These are phyloP conservation scores for Lycopodina hypogea DNA, from an alignment of 37 sponge, comb jelly and placozoan genomes.

Conservation along the genomic window DNA sequence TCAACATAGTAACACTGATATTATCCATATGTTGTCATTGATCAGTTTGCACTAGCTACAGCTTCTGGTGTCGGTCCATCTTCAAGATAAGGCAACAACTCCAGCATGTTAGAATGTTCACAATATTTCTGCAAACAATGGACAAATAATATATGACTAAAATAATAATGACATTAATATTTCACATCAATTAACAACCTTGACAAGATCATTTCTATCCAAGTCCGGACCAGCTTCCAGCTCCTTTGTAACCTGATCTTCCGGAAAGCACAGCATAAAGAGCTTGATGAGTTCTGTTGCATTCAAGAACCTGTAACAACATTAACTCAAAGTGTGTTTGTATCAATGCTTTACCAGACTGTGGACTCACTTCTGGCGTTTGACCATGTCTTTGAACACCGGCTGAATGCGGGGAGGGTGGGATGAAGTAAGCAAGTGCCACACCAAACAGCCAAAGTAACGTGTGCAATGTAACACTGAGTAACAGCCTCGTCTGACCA, in stretches of 20 bases:
- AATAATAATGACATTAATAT: neutral
- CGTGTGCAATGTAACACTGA: conserved; percentile 60
- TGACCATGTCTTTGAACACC: conserved; percentile 39
- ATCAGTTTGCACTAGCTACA: too few relatives aligned
- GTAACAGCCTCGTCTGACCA: conserved; percentile 29
- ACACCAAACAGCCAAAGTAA: conserved; percentile 83
- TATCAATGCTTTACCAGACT: neutral
- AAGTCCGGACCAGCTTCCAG: neutral
- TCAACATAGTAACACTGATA: too few relatives aligned
- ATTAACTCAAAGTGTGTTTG: conserved; percentile 1
- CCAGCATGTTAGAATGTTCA: neutral
- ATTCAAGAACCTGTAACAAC: conserved; percentile 36
- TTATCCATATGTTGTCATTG: too few relatives aligned
- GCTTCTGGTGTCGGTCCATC: too few relatives aligned
- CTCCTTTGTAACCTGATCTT: conserved; percentile 9
- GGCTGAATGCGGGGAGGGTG: conserved; percentile 12
- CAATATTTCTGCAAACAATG: neutral
- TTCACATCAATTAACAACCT: neutral
- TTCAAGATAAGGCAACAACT: neutral
- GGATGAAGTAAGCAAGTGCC: conserved; percentile 45
- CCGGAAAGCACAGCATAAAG: conserved; percentile 51
- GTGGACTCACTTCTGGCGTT: conserved; percentile 13
- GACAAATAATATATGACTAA: neutral
- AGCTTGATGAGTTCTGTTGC: conserved; percentile 45
- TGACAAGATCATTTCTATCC: neutral